Evolutionary conservation across 2,113 vertebrate species (phyloP), one percentile per base, ranked within the genome.

Genomic region (Sinocyclocheilus grahami): DNA sequence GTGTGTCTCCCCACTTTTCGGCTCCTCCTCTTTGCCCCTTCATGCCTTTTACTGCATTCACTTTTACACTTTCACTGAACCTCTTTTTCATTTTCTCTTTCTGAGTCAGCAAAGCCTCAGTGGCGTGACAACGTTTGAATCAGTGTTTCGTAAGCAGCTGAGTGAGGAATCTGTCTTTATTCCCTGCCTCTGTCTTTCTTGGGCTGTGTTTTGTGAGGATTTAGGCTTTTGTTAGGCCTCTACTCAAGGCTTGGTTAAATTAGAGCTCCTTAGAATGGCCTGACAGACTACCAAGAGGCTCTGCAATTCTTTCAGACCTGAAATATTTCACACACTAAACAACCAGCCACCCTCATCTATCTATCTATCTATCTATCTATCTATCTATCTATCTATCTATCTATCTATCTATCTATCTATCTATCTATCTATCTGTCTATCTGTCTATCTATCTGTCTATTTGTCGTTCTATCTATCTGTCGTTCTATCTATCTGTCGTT

Each of bases 81-180:
- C 51, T 24, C 2, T n/a, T 30, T 27, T 13, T n/a, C 2, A n/a
- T 30, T 27, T 14, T 53, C 1, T 27, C 13, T 65, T 65, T 65
- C 39, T 65, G 37, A 27, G 60, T 65, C 14, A 48, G 60, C 60
- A 81, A 24, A 65, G 62, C 60, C 2, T 27, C 20, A 42, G 5
- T 81, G 4, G 3, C 13, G 14, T 63, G 78, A 16, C 37, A 24
- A 30, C 60, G 22, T 65, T 63, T 65, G 60, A 27, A 81, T 81
- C 60, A 27, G 79, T 48, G 60, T 81, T 81, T 81, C n/a, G 12
- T 81, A 27, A 80, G 18, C 78, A 62, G 78, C 55, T 80, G 48
- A 53, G 13, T 55, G 24, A 53, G 75, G 48, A 33, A 22, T 60
- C 22, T 62, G 7, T 62, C 22, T n/a, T 62, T 62, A 62, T 62